These are phyloP conservation scores for Dasyurus viverrinus DNA, from an alignment of 2,113 vertebrate species.

Conservation along the genomic window DNA sequence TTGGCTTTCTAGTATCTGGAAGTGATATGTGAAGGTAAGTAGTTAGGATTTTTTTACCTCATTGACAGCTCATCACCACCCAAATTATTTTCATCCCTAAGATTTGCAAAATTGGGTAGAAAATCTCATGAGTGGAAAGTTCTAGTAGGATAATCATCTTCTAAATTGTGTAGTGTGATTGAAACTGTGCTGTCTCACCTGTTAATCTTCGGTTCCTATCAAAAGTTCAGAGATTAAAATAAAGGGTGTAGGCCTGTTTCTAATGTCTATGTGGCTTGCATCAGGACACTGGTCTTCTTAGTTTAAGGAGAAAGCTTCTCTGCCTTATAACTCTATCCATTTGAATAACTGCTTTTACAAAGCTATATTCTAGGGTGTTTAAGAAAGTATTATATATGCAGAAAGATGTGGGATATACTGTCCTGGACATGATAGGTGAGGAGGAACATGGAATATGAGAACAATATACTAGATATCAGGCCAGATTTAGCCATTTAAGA, in stretches of 20 bases:
- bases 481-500: constrained; percentile 25
- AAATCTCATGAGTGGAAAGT: constrained; percentile 27
- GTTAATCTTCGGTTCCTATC: not conserved
- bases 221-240: constrained; percentile 10
- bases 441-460: not conserved
- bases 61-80: not conserved
- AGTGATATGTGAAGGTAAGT: not conserved
- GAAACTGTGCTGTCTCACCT: not conserved
- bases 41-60: constrained; percentile 19
- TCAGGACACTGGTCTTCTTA: constrained; percentile 35
- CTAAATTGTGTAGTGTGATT: constrained; percentile 9
- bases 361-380: not conserved
- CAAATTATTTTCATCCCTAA: constrained; percentile 2
- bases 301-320: not conserved
- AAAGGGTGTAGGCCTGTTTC: not conserved
- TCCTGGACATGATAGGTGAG: not conserved
- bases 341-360: not conserved
- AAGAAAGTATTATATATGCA: not conserved
- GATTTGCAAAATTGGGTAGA: not conserved
- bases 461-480: not conserved
- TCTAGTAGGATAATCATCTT: not conserved
- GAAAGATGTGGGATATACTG: not conserved
- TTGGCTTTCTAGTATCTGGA: not conserved
- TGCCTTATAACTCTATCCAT: not conserved
- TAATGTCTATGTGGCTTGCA: not conserved